Evolutionary conservation across 2,797 vertebrate species (phyloP).

Genomic region (Siniperca scherzeri): DNA sequence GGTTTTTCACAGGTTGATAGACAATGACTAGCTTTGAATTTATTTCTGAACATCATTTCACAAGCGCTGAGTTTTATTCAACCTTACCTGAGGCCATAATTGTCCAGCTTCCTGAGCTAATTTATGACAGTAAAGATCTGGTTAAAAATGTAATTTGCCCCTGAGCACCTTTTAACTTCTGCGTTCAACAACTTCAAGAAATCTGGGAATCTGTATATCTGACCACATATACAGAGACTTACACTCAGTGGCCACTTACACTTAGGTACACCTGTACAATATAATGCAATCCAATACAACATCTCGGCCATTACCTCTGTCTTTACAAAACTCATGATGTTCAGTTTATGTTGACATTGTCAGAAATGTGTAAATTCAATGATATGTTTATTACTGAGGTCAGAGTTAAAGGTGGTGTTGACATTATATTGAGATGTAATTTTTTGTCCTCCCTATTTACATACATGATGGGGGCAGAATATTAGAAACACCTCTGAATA

Average conservation of each 20-base stretch:
- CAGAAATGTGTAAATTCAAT: no score
- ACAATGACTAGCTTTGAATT: neutral
- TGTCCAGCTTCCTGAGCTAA: neutral
- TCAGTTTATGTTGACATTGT: no score
- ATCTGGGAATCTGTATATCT: neutral
- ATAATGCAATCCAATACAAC: neutral
- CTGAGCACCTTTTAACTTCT: neutral
- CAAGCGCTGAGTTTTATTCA: neutral
- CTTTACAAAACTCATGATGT: no score
- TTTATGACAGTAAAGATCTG: neutral
- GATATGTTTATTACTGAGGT: neutral
- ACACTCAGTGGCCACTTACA: neutral
- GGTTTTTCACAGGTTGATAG: neutral
- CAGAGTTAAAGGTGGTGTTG: neutral
- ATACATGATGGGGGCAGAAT: neutral
- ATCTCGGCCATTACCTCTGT: neutral
- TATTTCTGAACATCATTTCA: neutral
- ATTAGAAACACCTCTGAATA: neutral
- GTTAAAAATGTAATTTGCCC: neutral
- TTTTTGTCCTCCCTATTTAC: neutral
- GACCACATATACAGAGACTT: neutral
- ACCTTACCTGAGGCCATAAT: neutral
- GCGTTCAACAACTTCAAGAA: neutral
- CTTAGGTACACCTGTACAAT: neutral
- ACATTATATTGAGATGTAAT: neutral